Conservation (phyloP, 2,888 invertebrate genomes). For the Drosophila emarginata region DNA sequence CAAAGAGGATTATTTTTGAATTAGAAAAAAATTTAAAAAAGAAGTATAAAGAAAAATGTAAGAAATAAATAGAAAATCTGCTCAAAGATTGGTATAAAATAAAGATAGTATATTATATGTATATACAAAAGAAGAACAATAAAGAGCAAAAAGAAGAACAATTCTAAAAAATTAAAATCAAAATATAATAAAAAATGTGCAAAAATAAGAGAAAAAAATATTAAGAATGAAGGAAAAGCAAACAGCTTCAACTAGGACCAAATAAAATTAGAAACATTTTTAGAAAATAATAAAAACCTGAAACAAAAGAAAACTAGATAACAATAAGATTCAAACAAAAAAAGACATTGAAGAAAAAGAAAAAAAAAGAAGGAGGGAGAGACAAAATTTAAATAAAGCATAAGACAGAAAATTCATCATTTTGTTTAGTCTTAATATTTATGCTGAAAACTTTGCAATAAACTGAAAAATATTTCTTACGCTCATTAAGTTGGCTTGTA, state of each 20-base stretch:
- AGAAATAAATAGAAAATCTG: no score
- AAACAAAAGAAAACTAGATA: background rate
- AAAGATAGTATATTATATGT: no score
- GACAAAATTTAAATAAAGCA: background rate
- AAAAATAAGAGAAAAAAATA: background rate
- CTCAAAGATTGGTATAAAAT: no score
- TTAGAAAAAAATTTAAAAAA: no score
- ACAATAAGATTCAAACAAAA: background rate
- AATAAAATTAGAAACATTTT: no score
- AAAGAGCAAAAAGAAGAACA: background rate
- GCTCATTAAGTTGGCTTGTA: conserved; percentile 3
- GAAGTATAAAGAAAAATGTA: no score
- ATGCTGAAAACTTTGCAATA: conserved; percentile 11
- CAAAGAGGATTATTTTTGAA: no score
- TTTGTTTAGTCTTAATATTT: background rate
- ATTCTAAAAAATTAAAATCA: background rate
- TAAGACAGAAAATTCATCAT: background rate
- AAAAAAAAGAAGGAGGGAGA: background rate
- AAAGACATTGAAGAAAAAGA: background rate
- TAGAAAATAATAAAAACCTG: background rate
- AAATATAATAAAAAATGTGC: background rate
- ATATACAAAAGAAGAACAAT: no score
- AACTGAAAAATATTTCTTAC: background rate
- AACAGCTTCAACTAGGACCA: no score
- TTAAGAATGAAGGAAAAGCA: no score